These are phyloP conservation scores for Gavialis gangeticus DNA, from an alignment of 2,113 vertebrate species.

Conservation along the genomic window DNA sequence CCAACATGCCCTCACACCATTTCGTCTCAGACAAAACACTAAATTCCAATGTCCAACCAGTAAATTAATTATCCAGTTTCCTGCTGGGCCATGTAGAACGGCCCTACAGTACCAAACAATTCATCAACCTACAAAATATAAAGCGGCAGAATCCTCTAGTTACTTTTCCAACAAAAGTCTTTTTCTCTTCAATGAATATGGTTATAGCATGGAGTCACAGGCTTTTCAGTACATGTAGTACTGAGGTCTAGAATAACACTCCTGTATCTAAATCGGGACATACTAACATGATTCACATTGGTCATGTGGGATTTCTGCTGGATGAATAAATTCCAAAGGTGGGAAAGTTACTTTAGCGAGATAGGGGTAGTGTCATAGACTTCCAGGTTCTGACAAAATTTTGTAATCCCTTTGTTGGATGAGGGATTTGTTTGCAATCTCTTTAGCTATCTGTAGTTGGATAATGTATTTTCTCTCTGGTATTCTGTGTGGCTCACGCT, in stretches of 20 bases:
- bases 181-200: not conserved
- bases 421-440: constrained; percentile 29
- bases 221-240: not conserved
- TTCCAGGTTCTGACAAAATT: constrained; percentile 35
- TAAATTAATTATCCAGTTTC: not conserved
- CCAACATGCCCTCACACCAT: not conserved
- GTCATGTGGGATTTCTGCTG: constrained; percentile 45
- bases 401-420: constrained; percentile 20
- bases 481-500: not conserved
- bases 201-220: accelerated
- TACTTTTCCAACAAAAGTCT: not conserved
- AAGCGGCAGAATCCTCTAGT: not conserved
- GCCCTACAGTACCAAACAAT: not conserved
- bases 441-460: not conserved
- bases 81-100: not conserved
- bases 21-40: not conserved
- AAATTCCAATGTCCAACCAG: not conserved
- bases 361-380: not conserved
- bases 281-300: constrained; percentile 47
- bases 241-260: not conserved
- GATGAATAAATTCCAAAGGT: not conserved
- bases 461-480: not conserved
- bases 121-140: not conserved
- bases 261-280: not conserved
- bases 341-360: not conserved